A percentile compares a stretch with the other conserved stretches of the same genome.
Conservation (phyloP, 2,888 invertebrate genomes). For the Apodemia duryi region DNA sequence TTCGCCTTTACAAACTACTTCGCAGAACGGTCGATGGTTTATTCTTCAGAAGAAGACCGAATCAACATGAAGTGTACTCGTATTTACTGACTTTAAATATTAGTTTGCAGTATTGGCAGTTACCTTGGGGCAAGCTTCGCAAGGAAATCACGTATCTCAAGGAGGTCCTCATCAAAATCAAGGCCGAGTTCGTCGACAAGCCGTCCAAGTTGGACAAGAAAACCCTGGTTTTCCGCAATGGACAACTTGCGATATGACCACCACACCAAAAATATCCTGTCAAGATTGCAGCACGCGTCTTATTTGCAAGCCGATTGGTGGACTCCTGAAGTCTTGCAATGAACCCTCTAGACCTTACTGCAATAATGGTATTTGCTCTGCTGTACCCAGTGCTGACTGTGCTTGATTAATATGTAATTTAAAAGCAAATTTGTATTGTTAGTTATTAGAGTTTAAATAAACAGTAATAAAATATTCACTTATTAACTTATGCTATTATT, state of each 20-base stretch:
- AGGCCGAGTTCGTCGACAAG: slow-evolving; percentile 34
- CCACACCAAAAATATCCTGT: slow-evolving; percentile 24
- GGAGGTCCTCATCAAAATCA: slow-evolving; percentile 28
- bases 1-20: too few relatives aligned
- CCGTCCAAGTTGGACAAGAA: slow-evolving; percentile 18
- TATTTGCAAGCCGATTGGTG: slow-evolving; percentile 46
- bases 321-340: slow-evolving; percentile 42
- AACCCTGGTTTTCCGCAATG: slow-evolving; percentile 21
- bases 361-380: slow-evolving; percentile 50
- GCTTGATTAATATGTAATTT: slow-evolving; percentile 18
- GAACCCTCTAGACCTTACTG: slow-evolving; percentile 46
- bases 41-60: too few relatives aligned
- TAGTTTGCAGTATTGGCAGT: slow-evolving; percentile 22
- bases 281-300: slow-evolving; percentile 29
- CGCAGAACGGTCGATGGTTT: too few relatives aligned
- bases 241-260: slow-evolving; percentile 24
- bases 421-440: neutral
- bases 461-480: too few relatives aligned
- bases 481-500: too few relatives aligned
- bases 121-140: slow-evolving; percentile 23
- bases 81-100: slow-evolving; percentile 1
- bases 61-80: too few relatives aligned
- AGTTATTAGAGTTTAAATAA: too few relatives aligned
- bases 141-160: slow-evolving; percentile 33
- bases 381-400: slow-evolving; percentile 43